Evolutionary conservation across 2,797 vertebrate genomes (phyloP).

Genomic region (Hipposideros larvatus): DNA sequence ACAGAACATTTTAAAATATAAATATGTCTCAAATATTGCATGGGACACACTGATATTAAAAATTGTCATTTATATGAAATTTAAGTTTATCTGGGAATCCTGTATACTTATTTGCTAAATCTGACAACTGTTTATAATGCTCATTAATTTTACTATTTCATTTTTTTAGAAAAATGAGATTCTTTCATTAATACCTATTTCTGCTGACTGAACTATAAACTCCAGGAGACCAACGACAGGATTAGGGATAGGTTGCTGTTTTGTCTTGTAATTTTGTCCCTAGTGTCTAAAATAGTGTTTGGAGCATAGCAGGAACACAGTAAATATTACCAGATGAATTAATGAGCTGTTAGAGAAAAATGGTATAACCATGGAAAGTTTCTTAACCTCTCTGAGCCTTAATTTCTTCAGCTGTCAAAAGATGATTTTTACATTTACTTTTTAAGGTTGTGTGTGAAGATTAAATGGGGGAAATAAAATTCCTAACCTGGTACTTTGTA

Average conservation of each 20-base stretch:
- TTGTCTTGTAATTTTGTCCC: neutral
- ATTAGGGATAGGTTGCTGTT: neutral
- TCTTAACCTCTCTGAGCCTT: neutral
- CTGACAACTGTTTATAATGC: neutral
- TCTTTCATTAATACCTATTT: neutral
- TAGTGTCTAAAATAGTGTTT: neutral
- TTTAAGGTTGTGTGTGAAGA: neutral
- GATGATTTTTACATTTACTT: neutral
- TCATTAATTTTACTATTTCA: neutral
- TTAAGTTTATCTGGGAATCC: neutral
- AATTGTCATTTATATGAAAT: neutral
- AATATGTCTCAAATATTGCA: neutral
- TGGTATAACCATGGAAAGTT: neutral
- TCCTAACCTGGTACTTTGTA: neutral
- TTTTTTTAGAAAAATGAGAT: neutral
- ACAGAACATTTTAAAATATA: neutral
- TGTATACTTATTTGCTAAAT: constrained; percentile 20
- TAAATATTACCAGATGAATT: neutral
- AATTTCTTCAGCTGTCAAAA: constrained; percentile 13
- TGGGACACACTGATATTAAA: neutral
- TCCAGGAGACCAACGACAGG: neutral
- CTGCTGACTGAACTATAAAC: neutral
- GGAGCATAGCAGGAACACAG: neutral
- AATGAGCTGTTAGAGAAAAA: neutral
- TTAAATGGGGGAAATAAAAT: neutral